phyloP scores from a whole-genome alignment of 2,888 invertebrate species.

The Phyto melanocephala region DNA sequence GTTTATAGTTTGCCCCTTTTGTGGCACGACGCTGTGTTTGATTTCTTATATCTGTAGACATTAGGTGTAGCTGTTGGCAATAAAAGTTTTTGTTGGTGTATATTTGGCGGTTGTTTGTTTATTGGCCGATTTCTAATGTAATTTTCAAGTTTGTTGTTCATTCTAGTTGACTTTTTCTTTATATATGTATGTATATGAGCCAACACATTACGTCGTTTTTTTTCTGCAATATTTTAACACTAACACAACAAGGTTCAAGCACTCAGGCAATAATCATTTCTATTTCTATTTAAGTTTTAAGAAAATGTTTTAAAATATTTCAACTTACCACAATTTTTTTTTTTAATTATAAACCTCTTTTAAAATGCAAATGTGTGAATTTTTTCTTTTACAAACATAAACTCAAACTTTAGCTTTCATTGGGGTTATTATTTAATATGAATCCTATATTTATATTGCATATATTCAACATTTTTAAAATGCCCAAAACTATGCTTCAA shows the following conservation, averaged over 20 bases:
- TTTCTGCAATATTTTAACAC: neutral
- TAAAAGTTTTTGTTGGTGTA: conserved; percentile 38
- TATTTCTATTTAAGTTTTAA: neutral
- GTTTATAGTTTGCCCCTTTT: neutral
- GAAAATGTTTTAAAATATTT: neutral
- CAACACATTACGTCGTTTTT: neutral
- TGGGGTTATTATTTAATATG: too few species aligned
- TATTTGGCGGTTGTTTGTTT: conserved; percentile 71
- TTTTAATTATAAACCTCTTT: too few species aligned
- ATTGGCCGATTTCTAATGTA: conserved; percentile 72
- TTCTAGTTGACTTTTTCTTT: conserved; percentile 16
- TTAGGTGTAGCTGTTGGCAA: neutral
- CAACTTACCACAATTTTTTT: too few species aligned
- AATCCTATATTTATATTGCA: too few species aligned
- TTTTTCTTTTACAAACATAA: too few species aligned
- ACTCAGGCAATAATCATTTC: neutral
- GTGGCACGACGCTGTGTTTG: neutral
- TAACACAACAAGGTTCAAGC: neutral
- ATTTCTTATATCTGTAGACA: neutral
- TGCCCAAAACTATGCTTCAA: too few species aligned
- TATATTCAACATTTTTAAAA: too few species aligned
- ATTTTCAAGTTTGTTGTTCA: conserved; percentile 65
- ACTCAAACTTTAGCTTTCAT: too few species aligned
- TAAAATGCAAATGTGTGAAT: too few species aligned
- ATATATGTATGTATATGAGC: neutral